Percentiles rank a stretch among this genome's conserved stretches.
These are phyloP conservation scores for Phocoena sinus DNA, from an alignment of 2,113 vertebrate genomes.

Conservation along the genomic window DNA sequence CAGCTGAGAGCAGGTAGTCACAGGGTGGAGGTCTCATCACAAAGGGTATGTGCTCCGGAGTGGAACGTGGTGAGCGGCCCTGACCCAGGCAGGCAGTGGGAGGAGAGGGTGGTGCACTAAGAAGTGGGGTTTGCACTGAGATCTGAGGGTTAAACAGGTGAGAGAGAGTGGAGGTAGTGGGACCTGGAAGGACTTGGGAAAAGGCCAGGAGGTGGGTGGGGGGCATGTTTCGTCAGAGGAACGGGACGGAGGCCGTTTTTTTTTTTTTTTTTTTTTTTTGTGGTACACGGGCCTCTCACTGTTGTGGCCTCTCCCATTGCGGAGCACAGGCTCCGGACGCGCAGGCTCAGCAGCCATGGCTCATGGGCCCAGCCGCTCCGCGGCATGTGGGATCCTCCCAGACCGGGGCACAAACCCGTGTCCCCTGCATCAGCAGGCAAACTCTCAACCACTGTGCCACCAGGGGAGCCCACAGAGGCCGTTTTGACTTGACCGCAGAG, in stretches of 20 bases:
- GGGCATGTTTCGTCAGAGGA: not conserved
- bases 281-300: too few species aligned
- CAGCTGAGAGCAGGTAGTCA: rapidly evolving
- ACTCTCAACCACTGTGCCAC: too few species aligned
- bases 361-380: too few species aligned
- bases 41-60: not conserved
- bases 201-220: not conserved
- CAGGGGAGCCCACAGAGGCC: not conserved
- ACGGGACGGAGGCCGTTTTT: not conserved
- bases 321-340: too few species aligned
- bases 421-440: too few species aligned
- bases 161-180: not conserved
- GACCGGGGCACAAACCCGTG: too few species aligned
- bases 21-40: rapidly evolving
- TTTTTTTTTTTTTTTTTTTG: too few species aligned
- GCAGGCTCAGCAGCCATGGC: too few species aligned
- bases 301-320: too few species aligned
- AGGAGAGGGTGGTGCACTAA: too few species aligned
- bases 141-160: not conserved
- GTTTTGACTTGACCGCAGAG: not conserved
- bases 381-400: too few species aligned
- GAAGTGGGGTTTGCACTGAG: not conserved
- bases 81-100: not conserved
- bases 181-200: not conserved
- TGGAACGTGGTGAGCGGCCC: rapidly evolving